These are phyloP conservation scores for Heliocidaris erythrogramma DNA, from an alignment of 35 echinoderm and acorn worm genomes.

Conservation along the genomic window DNA sequence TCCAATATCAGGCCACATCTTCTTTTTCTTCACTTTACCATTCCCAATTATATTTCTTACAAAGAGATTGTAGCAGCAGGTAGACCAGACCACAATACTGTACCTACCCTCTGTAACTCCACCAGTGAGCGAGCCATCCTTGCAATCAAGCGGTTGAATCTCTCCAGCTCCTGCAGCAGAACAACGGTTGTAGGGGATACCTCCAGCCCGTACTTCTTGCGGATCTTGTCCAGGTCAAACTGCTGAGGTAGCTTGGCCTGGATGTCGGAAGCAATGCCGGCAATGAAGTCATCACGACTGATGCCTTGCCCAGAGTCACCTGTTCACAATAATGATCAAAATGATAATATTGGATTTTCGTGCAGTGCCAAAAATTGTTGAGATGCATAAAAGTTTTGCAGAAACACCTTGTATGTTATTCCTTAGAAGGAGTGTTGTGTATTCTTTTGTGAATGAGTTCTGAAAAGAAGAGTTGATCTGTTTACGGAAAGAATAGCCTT, in stretches of 20 bases:
- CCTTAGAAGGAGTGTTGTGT: too few relatives aligned
- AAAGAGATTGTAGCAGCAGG: too few relatives aligned
- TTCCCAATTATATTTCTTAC: too few relatives aligned
- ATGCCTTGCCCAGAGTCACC: slow-evolving; percentile 93
- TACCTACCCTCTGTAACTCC: slow-evolving; percentile 96
- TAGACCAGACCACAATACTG: not conserved
- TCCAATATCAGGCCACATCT: too few relatives aligned
- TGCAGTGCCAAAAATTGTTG: too few relatives aligned
- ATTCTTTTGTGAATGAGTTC: too few relatives aligned
- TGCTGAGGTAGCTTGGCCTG: slow-evolving; percentile 91
- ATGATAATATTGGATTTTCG: too few relatives aligned
- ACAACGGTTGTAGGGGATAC: slow-evolving; percentile 94
- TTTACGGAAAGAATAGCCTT: too few relatives aligned
- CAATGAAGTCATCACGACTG: slow-evolving; percentile 98
- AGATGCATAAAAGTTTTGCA: too few relatives aligned
- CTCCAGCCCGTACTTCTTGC: slow-evolving; percentile 88
- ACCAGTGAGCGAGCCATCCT: slow-evolving; percentile 86
- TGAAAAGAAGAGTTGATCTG: too few relatives aligned
- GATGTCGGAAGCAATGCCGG: slow-evolving; percentile 96
- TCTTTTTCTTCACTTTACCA: too few relatives aligned
- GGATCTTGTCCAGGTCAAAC: slow-evolving; percentile 98
- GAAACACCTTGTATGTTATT: too few relatives aligned
- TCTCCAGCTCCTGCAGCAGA: slow-evolving; percentile 90
- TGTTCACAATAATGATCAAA: not conserved
- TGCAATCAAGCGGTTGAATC: slow-evolving; percentile 84